Evolutionary conservation across 2,113 vertebrate species (phyloP), one percentile per base, ranked within the genome.

Genomic region (Rhabdomys dilectus): DNA sequence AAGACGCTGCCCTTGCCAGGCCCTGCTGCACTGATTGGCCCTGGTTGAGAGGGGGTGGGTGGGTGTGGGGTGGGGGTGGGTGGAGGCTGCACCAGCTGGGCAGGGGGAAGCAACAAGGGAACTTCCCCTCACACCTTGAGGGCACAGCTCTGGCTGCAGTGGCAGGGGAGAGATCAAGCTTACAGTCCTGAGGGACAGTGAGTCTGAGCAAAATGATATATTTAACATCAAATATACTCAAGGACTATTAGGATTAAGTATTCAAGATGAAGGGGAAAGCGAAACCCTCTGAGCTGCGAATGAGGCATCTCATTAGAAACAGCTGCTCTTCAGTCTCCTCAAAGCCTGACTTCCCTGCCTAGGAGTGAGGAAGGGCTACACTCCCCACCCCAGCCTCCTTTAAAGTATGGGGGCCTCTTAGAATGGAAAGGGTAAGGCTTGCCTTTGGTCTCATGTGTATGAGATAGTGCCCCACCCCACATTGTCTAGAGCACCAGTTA

Each of bases 221-320:
- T 98, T 98, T 98, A 98, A 98, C 97, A 98, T 98, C 98, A 98
- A 98, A 98, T 98, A 97, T 92, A 95, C 96, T 98, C 97, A 97
- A 98, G 98, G 98, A 98, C 98, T 98, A 97, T 97, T 98, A 98
- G 98, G 98, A 98, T 98, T 99, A 98, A 98, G 98, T 94, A 97
- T 98, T 98, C 96, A 97, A 98, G 98, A 98, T 98, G 98, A 98
- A 98, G 97, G 97, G 95, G 96, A 95, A 98, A 97, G 97, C 70
- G 93, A 98, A 98, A 97, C 98, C 97, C 97, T 98, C 98, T 98
- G 97, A 98, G 98, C 98, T 96, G 94, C 9, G 60, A 96, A 97
- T 97, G 97, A 98, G 94, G 97, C 98, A 98, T 98, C 98, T 98
- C 98, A 98, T 98, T 99, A 99, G 98, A 98, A 98, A 96, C 96